A percentile compares a stretch with the other conserved stretches of the same genome.
phyloP scores from a whole-genome alignment of 1,140 invertebrate genomes.

The Drosophila arawakana region DNA sequence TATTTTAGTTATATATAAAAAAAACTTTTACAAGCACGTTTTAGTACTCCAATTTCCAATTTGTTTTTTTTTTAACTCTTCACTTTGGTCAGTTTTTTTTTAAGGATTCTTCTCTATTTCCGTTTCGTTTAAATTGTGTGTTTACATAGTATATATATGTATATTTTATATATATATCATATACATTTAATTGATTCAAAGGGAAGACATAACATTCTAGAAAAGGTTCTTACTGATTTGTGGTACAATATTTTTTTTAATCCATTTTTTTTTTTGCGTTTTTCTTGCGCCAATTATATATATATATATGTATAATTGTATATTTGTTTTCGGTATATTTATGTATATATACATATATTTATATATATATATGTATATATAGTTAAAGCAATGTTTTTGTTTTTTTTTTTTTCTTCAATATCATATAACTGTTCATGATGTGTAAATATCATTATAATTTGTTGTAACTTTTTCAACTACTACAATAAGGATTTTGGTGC shows the following conservation, averaged over 20 bases:
- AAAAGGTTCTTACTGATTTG: conserved; percentile 79
- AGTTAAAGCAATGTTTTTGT: conserved; percentile 43
- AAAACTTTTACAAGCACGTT: background rate
- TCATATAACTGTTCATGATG: conserved; percentile 67
- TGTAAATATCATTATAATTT: conserved; percentile 78
- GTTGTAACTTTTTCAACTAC: conserved; percentile 58
- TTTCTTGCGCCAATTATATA: conserved; percentile 18
- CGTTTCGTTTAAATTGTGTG: background rate
- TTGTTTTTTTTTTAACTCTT: conserved; percentile 15
- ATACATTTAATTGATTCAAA: conserved; percentile 75
- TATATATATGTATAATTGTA: conserved; percentile 50
- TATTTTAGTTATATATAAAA: conserved; percentile 24
- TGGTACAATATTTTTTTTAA: conserved; percentile 39
- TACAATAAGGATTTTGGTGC: conserved; percentile 72
- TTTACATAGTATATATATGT: conserved; percentile 12
- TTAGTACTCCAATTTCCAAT: conserved; percentile 8
- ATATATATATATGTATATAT: conserved; percentile 30
- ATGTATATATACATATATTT: conserved; percentile 43
- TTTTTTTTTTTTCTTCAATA: conserved; percentile 53
- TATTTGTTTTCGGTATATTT: conserved; percentile 62
- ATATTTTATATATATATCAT: conserved; percentile 18
- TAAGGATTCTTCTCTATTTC: background rate
- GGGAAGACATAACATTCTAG: conserved; percentile 82
- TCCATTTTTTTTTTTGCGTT: conserved; percentile 23
- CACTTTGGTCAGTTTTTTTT: conserved; percentile 38